Percentiles rank a stretch among this genome's conserved stretches.
These are phyloP conservation scores for Xenopus petersii DNA, from an alignment of 2,797 vertebrate genomes.

Conservation along the genomic window DNA sequence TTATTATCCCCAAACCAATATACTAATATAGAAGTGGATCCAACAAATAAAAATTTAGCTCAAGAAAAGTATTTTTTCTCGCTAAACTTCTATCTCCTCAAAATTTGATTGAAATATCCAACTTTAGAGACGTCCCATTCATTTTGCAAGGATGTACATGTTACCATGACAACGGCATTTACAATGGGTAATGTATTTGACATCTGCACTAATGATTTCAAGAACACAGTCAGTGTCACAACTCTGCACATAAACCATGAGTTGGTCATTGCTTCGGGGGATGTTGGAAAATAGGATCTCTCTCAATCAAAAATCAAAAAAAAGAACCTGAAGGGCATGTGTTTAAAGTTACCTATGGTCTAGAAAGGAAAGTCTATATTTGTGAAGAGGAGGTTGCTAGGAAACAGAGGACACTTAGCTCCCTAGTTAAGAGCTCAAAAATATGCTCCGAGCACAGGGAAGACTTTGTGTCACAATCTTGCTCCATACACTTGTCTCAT, in stretches of 20 bases:
- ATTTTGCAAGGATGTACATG: too few relatives aligned
- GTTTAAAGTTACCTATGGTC: background rate
- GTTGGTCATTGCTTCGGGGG: slow-evolving; percentile 17
- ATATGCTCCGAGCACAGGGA: slow-evolving; percentile 9
- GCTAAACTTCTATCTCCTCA: too few relatives aligned
- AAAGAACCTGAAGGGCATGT: background rate
- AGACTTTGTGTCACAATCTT: background rate
- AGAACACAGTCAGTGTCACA: slow-evolving; percentile 6
- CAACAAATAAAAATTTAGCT: too few relatives aligned
- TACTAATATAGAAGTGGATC: too few relatives aligned
- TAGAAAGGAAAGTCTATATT: background rate
- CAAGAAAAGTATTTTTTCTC: too few relatives aligned
- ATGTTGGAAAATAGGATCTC: slow-evolving; percentile 3
- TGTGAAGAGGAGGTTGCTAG: slow-evolving; percentile 23
- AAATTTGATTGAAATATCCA: too few relatives aligned
- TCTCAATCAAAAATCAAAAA: background rate
- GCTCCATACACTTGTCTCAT: slow-evolving; percentile 2
- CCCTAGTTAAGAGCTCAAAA: slow-evolving; percentile 14
- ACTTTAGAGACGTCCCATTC: too few relatives aligned
- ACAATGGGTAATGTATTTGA: slow-evolving; percentile 1
- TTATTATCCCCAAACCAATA: too few relatives aligned
- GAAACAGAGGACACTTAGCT: slow-evolving; percentile 28
- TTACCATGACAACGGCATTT: slow-evolving; percentile 34
- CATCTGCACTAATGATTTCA: slow-evolving; percentile 3
- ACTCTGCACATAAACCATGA: background rate